A percentile compares a stretch with the other conserved stretches of the same genome.
Evolutionary conservation across 2,113 vertebrate species (phyloP).

Genomic region (Macaca fascicularis): T2T-MFA8v1.1 NC_088380.1:121046501-121047000

Average conservation of each 20-base stretch:
- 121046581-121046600: not conserved
- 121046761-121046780: not conserved
- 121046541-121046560: not conserved
- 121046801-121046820: not conserved
- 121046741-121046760: not conserved
- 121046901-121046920: not conserved
- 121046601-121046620: slow-evolving; percentile 15
- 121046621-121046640: not conserved
- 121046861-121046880: not conserved
- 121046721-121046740: not conserved
- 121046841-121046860: not conserved
- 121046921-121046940: not conserved
- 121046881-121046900: not conserved
- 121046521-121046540: not conserved
- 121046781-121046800: not conserved
- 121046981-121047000: not conserved
- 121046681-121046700: not conserved
- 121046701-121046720: not conserved
- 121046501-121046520: not conserved
- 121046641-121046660: not conserved
- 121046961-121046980: not conserved
- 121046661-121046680: not conserved
- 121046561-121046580: not conserved
- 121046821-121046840: not conserved
- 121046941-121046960: not conserved